These are phyloP conservation scores for Rhineura floridana DNA, from an alignment of 2,113 vertebrate species.

Conservation along the genomic window DNA sequence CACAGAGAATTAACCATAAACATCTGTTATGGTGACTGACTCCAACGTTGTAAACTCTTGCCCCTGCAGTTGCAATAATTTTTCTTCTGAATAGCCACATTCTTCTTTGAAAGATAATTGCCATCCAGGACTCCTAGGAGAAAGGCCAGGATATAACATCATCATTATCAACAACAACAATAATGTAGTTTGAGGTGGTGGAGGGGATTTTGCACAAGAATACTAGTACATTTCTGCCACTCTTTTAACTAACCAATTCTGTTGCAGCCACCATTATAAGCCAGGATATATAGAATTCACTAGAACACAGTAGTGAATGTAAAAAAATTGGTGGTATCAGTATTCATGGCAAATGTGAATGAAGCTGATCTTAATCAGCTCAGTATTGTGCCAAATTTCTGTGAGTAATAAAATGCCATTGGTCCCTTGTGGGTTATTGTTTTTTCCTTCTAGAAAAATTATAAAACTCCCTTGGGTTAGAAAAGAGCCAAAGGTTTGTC, in stretches of 20 bases:
- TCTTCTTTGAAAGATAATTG: not conserved
- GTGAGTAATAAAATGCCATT: not conserved
- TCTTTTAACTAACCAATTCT: not conserved
- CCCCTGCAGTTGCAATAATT: too few species aligned
- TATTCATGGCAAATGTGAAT: not conserved
- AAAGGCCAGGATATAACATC: too few species aligned
- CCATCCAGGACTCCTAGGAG: too few species aligned
- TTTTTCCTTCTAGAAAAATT: conserved; percentile 20
- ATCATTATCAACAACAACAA: too few species aligned
- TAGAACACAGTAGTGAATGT: not conserved
- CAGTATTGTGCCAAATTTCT: conserved; percentile 19
- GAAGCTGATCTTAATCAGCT: not conserved
- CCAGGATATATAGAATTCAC: not conserved
- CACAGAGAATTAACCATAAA: not conserved
- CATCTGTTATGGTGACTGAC: not conserved
- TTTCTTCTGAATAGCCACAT: not conserved
- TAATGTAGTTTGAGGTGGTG: too few species aligned
- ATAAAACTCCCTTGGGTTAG: conserved; percentile 11
- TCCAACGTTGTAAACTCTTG: not conserved
- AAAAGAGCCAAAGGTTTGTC: not conserved
- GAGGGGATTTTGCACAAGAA: not conserved
- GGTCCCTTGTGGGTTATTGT: not conserved
- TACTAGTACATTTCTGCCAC: not conserved
- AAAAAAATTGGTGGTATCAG: not conserved
- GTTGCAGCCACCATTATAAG: not conserved